Conservation (phyloP, 2,888 invertebrate genomes). For the Candidula unifasciata region DNA sequence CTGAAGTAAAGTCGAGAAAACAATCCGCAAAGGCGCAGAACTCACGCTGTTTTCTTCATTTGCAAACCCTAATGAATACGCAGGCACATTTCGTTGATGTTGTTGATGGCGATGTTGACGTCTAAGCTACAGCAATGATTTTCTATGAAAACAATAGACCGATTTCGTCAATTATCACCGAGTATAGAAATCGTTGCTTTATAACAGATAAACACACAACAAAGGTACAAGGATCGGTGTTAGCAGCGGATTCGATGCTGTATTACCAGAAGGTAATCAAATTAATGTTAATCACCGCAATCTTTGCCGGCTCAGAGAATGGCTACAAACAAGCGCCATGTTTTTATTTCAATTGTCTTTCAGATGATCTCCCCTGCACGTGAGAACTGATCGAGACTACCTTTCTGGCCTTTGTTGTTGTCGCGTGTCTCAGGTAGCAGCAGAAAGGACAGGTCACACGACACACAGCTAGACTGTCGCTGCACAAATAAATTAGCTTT, state of each 20-base stretch:
- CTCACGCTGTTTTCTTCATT: slow-evolving; percentile 9
- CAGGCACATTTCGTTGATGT: too few relatives aligned
- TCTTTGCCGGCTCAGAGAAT: not conserved
- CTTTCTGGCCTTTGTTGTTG: slow-evolving; percentile 20
- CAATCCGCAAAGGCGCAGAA: not conserved
- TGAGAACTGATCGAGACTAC: slow-evolving; percentile 5
- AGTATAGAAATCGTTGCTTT: not conserved
- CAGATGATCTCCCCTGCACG: slow-evolving; percentile 25
- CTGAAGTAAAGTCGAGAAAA: not conserved
- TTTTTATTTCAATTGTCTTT: slow-evolving; percentile 13
- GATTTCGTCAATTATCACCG: not conserved
- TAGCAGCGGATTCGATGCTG: not conserved
- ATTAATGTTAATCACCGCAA: slow-evolving; percentile 31
- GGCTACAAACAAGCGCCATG: not conserved
- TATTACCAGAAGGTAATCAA: slow-evolving; percentile 18
- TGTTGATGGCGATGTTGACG: not conserved
- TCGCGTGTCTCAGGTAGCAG: not conserved
- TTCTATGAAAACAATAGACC: not conserved
- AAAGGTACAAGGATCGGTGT: not conserved
- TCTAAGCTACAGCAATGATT: not conserved
- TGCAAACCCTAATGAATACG: not conserved
- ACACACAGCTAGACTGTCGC: not conserved
- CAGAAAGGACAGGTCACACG: not conserved
- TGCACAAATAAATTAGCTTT: not conserved
- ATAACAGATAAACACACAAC: not conserved